Percentiles rank a stretch among this genome's conserved stretches.
Evolutionary conservation across 2,888 invertebrate genomes (phyloP).

Genomic region (Clusia tigrina): DNA sequence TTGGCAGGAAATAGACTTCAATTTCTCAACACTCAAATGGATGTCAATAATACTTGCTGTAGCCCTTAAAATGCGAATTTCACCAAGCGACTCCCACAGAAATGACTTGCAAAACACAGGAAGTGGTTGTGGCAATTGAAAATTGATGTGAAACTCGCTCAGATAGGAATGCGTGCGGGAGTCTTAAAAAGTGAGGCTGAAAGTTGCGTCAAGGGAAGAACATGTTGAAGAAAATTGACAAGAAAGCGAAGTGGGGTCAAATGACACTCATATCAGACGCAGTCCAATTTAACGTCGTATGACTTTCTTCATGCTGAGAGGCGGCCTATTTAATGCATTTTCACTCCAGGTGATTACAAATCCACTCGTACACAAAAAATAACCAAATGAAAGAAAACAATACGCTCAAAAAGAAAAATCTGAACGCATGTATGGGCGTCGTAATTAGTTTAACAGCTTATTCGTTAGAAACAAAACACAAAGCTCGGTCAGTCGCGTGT

Average conservation of each 20-base stretch:
- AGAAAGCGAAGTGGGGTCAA: conserved; percentile 1
- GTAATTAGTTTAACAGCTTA: conserved; percentile 58
- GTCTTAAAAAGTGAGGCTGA: no score
- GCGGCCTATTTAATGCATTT: conserved; percentile 2
- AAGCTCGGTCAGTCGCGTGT: not conserved
- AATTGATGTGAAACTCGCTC: not conserved
- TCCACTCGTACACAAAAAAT: not conserved
- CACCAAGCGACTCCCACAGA: not conserved
- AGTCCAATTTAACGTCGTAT: not conserved
- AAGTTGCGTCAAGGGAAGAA: no score
- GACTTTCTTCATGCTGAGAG: conserved; percentile 7
- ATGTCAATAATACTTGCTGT: conserved; percentile 9
- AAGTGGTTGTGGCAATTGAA: conserved; percentile 25
- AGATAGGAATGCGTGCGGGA: not conserved
- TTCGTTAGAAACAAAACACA: not conserved
- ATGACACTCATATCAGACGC: not conserved
- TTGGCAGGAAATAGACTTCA: conserved; percentile 59
- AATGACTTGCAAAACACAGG: conserved; percentile 18
- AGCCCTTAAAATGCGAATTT: not conserved
- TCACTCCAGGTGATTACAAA: conserved; percentile 9
- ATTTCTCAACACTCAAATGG: conserved; percentile 36
- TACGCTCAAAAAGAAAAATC: conserved; percentile 5
- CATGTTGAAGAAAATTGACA: no score
- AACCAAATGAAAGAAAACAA: conserved; percentile 23
- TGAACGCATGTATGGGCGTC: no score